These are phyloP conservation scores for Tupiocoris notatus DNA, from an alignment of 2,888 invertebrate genomes.

Conservation along the genomic window DNA sequence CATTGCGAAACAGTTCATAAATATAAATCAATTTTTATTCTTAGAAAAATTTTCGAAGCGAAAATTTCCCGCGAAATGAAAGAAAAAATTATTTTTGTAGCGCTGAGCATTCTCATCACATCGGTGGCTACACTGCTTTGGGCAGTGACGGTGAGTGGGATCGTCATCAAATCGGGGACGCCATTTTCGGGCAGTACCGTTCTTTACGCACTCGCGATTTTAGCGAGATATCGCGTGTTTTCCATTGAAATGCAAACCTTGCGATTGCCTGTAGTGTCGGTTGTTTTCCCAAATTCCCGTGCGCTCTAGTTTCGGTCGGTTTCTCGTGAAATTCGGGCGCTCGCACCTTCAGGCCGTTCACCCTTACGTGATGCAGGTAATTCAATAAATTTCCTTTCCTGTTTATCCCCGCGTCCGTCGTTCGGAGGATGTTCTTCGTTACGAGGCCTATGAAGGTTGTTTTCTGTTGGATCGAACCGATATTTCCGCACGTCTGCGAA, in stretches of 20 bases:
- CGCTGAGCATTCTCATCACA: too few species aligned
- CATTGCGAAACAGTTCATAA: too few species aligned
- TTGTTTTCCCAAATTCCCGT: not conserved
- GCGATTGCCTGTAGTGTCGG: not conserved
- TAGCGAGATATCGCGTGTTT: not conserved
- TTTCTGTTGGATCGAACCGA: too few species aligned
- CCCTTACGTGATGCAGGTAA: constrained; percentile 37
- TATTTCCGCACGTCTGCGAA: too few species aligned
- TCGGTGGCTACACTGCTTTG: constrained; percentile 6
- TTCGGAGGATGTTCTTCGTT: constrained; percentile 5
- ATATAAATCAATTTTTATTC: too few species aligned
- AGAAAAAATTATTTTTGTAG: too few species aligned
- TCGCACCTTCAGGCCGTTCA: constrained; percentile 21
- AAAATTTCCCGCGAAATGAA: too few species aligned
- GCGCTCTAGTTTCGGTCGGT: constrained; percentile 50
- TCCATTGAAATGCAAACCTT: not conserved
- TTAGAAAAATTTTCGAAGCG: too few species aligned
- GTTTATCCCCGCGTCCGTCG: constrained; percentile 15
- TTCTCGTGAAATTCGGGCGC: not conserved
- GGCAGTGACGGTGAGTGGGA: constrained; percentile 22
- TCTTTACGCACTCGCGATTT: not conserved
- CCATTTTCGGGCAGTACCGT: constrained; percentile 27
- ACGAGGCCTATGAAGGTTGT: not conserved
- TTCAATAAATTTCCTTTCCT: constrained; percentile 29
- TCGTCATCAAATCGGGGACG: constrained; percentile 15